Base-by-base conservation (phyloP, 2,888 invertebrate genomes). In the Hypomecis punctinalis region DNA sequence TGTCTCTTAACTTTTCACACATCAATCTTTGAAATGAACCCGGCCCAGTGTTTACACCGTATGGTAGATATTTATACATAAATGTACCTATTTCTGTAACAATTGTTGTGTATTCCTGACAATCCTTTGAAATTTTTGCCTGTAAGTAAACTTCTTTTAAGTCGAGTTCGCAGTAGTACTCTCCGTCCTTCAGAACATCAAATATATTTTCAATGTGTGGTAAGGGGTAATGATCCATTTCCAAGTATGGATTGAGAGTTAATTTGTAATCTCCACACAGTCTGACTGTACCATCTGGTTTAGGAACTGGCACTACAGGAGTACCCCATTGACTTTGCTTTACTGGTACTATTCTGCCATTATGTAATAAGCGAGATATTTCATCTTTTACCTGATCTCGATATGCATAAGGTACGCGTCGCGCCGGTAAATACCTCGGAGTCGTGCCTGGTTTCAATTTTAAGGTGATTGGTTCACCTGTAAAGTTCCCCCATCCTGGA, bases 201-300 rank as follows among this genome's bases (percentile, higher is more conserved):
- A 60, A 53, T 47, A 57, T 47, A 6, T 39, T 33, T 2, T 60
- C 59, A 39, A 60, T 36, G 42, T 60, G 67, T 9, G 67, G 67
- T 10, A 68, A 10, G 0, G 64, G 67, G 10, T 56, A 68, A 35
- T 65, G 65, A 58, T 65, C 58, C 13, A 47, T 43, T 45, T 66
- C 61, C 7, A 72, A 45, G 37, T 61, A 5, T 1, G 55, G 66
- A 13, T 76, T 76, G 0, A 74, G 0, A 0, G 71, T 73, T 7
- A 69, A 5, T 53, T 69, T 70, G 23, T 71, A 76, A 42, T 76
- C 73, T 0, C 74, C 74, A 66, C 75, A 73, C 7, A 76, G 13
- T n/a, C 70, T 40, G 8, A 76, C 71, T n/a, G 74, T 61, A 0
- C 72, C 71, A 63, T 72, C 69, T 7, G 64, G 46, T 57, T 74